Evolutionary conservation across 2,797 vertebrate genomes (phyloP), one percentile per base, ranked within the genome.

Genomic region (Zalophus californianus): DNA sequence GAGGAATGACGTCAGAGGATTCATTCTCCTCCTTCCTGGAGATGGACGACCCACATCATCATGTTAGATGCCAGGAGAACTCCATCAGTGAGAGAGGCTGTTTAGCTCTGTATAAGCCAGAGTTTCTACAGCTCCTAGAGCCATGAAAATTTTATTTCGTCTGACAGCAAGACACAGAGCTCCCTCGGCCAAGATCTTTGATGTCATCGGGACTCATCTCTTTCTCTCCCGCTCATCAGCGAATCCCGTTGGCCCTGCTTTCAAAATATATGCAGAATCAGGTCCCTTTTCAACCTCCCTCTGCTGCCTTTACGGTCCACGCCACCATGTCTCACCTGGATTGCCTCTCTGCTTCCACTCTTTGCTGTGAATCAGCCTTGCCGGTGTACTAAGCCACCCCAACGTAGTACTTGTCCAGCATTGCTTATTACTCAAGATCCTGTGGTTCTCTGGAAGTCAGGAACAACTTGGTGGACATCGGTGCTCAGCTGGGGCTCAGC

Each of bases 1-100:
- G 41, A 58, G 7, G 7, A 58, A 9, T 0, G 7, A 27, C 4
- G 0, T 25, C n/a, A 48, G 35, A n/a, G 3, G 5, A 50, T 8
- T 9, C 52, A 10, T 54, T 25, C 58, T 6, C 5, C 0, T 52
- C n/a, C 48, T 41, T 77, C 58, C 38, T 50, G 70, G 27, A 64
- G 58, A 18, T 0, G 14, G 12, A 9, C 8, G 2, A 16, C 70
- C 18, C 44, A 6, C 27, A 2, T 64, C 29, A 14, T n/a, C 52
- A 68, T 4, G 29, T 7, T 27, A 35, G 58, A 48, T 20, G 7
- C 23, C 52, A 60, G 41, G 38, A 83, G 38, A n/a, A 11, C n/a
- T 10, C 16, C 58, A 14, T n/a, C 44, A 0, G 18, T 27, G 16
- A 54, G 72, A 41, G 27, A 85, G 44, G 35, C 13, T 16, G 35